Percentiles rank a stretch among this genome's conserved stretches.
phyloP scores from a whole-genome alignment of 2,113 vertebrate genomes.

The Cyprinodon variegatus region DNA sequence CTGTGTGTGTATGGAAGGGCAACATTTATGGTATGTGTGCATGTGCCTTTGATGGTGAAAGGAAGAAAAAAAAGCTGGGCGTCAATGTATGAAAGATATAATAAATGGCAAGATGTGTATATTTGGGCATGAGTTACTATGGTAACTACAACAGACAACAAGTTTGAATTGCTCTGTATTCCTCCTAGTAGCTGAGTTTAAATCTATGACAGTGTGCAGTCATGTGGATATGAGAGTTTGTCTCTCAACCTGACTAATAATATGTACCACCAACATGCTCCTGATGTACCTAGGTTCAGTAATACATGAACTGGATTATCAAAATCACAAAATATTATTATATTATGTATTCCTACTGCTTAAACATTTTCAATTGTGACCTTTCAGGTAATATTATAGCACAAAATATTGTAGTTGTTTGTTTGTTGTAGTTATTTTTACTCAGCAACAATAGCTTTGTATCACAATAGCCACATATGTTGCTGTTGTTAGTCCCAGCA shows the following conservation, averaged over 20 bases:
- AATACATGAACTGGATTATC: neutral
- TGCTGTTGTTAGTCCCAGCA: no score
- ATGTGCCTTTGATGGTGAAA: constrained; percentile 6
- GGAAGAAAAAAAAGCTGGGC: constrained; percentile 12
- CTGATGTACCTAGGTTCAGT: neutral
- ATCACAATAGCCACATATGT: no score
- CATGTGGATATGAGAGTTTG: constrained; percentile 4
- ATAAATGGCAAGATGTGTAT: constrained; percentile 48
- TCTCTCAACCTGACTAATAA: constrained; percentile 4
- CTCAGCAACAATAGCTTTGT: no score
- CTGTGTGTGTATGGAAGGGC: constrained; percentile 12
- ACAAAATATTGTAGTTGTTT: no score
- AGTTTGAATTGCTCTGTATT: constrained; percentile 17
- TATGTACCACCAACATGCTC: constrained; percentile 4
- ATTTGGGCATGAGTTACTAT: constrained; percentile 65
- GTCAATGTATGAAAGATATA: constrained; percentile 32
- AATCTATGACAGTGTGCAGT: constrained; percentile 11
- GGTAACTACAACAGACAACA: constrained; percentile 53
- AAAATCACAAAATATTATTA: neutral
- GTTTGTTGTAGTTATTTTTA: no score
- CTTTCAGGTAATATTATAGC: no score
- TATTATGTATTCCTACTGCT: neutral
- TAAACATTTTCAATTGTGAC: no score
- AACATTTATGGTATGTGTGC: neutral
- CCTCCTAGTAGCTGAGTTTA: neutral